Base-by-base conservation (phyloP, 2,797 vertebrate genomes). In the Leptatherina wallacei region DNA sequence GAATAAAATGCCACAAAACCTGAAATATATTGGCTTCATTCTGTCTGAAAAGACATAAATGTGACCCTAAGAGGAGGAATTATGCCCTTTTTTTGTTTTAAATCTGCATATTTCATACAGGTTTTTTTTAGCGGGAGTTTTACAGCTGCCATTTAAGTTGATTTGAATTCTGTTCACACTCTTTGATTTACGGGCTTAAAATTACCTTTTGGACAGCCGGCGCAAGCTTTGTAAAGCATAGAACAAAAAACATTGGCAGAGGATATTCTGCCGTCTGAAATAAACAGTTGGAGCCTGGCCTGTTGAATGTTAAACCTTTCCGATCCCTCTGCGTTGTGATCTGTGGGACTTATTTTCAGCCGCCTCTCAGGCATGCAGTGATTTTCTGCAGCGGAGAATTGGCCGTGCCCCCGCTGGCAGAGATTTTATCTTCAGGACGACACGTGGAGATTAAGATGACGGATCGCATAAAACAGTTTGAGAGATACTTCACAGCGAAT, bases 341-440 rank as follows among this genome's bases (percentile, higher is more conserved):
- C 49, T 49, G 49, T 64, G 14, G 32, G 71, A 65, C 63, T 73
- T 65, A 54, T 75, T 83, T 87, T 80, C 72, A 84, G 69, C 84
- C 64, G 61, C 52, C 52, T 65, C 71, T 71, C 71, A 27, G 38
- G 57, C 56, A 66, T 66, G 69, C 61, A 1, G 75, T 71, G 73
- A 71, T 88, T 89, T 85, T 87, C 78, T 82, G 71, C 60, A 30
- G 69, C 78, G 71, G 72, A 54, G 83, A 84, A 82, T 71, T 60
- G 59, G 10, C 22, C 57, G 62, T 0, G 63, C 47, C 74, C 79
- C 69, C 58, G 75, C 78, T 74, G 80, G 56, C 78, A 80, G 70
- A 77, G 79, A 76, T 88, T 82, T 83, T 73, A 82, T 89, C 83
- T 86, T 66, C 38, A 63, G 56, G 71, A 78, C 75, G 75, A 87